Base-by-base conservation (phyloP, 2,113 vertebrate genomes). In the Elephantulus edwardii region DNA sequence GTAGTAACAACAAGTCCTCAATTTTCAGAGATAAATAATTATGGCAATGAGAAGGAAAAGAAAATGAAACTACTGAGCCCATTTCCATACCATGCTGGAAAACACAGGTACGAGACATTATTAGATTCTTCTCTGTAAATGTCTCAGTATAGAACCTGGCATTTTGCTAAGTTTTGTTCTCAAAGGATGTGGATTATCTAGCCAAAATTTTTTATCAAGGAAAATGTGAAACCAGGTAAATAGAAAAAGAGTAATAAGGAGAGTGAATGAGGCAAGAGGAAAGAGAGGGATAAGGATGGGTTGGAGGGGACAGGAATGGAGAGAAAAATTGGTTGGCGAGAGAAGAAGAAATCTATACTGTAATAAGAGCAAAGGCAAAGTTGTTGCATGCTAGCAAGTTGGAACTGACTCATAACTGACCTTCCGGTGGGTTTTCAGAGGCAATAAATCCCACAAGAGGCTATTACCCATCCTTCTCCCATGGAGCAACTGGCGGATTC, bases 1-100 rank as follows among this genome's bases (percentile, higher is more conserved):
- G 92, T 93, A 93, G 93, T 91, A 91, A 81, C 79, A 91, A 93
- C 20, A 79, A 79, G 13, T 60, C 76, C 62, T 95, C 93, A 88
- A 83, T 96, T 93, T 94, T 94, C 52, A 82, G 85, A 48, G 92
- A 90, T 89, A 95, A 93, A 87, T 94, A 95, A 95, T 95, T 92
- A 74, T 95, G 75, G 82, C 52, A 93, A 91, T 50, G 48, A 85
- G 89, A 92, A 93, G 48, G 64, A 92, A 91, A 96, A 87, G 83
- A 93, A 95, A 96, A 96, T 94, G 93, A 94, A 94, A 64, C 58
- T 54, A 22, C 75, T 85, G 88, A 92, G 91, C 92, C 35, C 50
- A 93, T 95, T 92, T 91, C 60, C 80, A 91, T 88, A 80, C 79
- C 88, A 90, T 74, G 92, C 88, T 95, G 90, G 74, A 75, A 91